A percentile compares a stretch with the other conserved stretches of the same genome.
phyloP scores from a whole-genome alignment of 2,113 vertebrate species.

The Gobio gobio region DNA sequence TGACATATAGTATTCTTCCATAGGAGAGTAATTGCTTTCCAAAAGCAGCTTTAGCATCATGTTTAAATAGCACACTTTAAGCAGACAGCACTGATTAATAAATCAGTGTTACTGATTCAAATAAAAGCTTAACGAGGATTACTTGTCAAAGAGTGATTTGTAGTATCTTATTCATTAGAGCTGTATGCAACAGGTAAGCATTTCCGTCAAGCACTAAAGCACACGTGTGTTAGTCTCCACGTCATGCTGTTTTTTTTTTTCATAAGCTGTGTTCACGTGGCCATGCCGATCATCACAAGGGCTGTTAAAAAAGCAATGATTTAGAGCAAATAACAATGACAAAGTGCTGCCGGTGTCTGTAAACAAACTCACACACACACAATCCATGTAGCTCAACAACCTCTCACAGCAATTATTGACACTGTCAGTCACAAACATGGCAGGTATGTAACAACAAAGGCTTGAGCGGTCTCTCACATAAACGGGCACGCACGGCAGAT shows the following conservation, averaged over 20 bases:
- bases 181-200: background rate
- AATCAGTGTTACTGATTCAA: background rate
- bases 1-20: background rate
- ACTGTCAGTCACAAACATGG: constrained; percentile 5
- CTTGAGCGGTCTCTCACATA: constrained; percentile 17
- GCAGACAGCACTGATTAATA: constrained; percentile 4
- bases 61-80: constrained; percentile 4
- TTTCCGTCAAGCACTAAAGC: background rate
- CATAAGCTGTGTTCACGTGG: background rate
- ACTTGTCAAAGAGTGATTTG: constrained; percentile 1
- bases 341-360: background rate
- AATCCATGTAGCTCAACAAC: background rate
- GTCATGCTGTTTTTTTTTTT: background rate
- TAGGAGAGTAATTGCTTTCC: background rate
- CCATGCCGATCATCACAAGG: background rate
- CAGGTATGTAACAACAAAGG: background rate
- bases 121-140: constrained; percentile 8
- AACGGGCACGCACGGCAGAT: constrained; percentile 46
- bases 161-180: constrained; percentile 13
- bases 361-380: background rate
- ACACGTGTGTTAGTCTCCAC: background rate
- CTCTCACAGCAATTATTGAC: background rate
- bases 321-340: background rate
- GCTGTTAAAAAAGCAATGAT: background rate
- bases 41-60: background rate